Percentiles rank a stretch among this genome's conserved stretches.
Conservation (phyloP, 2,797 vertebrate genomes). For the Clarias platycephalus region DNA sequence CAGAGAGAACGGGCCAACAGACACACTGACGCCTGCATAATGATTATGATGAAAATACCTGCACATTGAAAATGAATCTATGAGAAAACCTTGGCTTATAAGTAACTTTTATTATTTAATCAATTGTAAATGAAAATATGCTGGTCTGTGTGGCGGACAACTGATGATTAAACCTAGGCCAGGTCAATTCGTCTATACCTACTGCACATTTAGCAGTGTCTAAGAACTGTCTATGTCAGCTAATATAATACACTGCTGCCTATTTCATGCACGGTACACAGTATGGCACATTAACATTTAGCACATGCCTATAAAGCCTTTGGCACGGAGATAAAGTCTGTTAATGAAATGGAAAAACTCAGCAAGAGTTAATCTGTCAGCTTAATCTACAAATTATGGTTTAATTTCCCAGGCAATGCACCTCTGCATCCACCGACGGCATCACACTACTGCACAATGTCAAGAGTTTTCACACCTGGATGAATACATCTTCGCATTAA, state of each 20-base stretch:
- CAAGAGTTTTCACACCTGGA: not conserved
- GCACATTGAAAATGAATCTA: constrained; percentile 27
- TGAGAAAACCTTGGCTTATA: constrained; percentile 14
- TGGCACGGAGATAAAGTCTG: not conserved
- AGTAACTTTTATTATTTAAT: constrained; percentile 29
- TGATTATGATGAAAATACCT: constrained; percentile 7
- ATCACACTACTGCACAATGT: not conserved
- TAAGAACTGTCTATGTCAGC: constrained; percentile 16
- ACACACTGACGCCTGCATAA: constrained; percentile 6
- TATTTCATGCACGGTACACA: not conserved
- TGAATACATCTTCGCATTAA: not conserved
- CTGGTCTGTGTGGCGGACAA: constrained; percentile 18
- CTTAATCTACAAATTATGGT: constrained; percentile 19
- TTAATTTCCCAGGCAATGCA: constrained; percentile 33
- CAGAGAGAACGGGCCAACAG: constrained; percentile 5
- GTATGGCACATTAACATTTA: not conserved
- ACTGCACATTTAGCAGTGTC: not conserved
- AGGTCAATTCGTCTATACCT: not conserved
- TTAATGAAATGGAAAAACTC: constrained; percentile 20
- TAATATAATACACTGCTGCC: constrained; percentile 8
- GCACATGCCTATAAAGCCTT: not conserved
- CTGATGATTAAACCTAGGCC: not conserved
- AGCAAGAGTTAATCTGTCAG: constrained; percentile 2
- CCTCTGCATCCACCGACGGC: not conserved
- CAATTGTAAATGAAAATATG: constrained; percentile 28